Conservation (phyloP, 1,140 invertebrate species). For the Drosophila sproati region DNA sequence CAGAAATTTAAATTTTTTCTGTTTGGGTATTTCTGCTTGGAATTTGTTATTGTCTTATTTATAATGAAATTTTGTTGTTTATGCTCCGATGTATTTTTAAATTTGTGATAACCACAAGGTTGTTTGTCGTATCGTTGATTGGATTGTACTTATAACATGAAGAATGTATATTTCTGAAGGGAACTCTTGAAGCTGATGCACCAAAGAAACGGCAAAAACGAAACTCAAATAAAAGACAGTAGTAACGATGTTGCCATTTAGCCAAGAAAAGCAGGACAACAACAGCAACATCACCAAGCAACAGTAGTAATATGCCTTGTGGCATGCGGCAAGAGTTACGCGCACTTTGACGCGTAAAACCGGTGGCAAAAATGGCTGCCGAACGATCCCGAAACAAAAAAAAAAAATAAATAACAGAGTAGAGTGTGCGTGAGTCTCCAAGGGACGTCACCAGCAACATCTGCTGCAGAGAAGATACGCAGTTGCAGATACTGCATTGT, state of each 20-base stretch:
- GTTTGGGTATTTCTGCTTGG: no score
- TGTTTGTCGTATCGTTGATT: no score
- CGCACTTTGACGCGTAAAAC: constrained; percentile 79
- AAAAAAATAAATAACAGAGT: constrained; percentile 40
- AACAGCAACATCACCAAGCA: constrained; percentile 20
- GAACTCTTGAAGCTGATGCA: neutral
- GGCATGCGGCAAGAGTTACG: constrained; percentile 79
- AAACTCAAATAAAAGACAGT: constrained; percentile 49
- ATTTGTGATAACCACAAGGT: no score
- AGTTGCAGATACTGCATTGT: constrained; percentile 65
- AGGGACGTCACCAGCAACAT: constrained; percentile 20
- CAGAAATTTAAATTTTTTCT: no score
- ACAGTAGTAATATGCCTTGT: constrained; percentile 48
- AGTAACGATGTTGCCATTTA: constrained; percentile 48
- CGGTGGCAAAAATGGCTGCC: constrained; percentile 75
- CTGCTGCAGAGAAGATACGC: constrained; percentile 53
- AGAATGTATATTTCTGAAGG: neutral
- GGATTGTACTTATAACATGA: neutral
- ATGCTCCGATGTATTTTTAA: no score
- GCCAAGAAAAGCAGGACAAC: constrained; percentile 36
- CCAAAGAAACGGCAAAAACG: constrained; percentile 14
- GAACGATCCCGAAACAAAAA: constrained; percentile 53
- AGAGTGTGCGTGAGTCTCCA: constrained; percentile 66
- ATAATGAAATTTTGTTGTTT: no score
- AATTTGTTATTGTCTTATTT: no score